These are phyloP conservation scores for Cantharis rufa DNA, from an alignment of 2,888 invertebrate genomes.

Conservation along the genomic window DNA sequence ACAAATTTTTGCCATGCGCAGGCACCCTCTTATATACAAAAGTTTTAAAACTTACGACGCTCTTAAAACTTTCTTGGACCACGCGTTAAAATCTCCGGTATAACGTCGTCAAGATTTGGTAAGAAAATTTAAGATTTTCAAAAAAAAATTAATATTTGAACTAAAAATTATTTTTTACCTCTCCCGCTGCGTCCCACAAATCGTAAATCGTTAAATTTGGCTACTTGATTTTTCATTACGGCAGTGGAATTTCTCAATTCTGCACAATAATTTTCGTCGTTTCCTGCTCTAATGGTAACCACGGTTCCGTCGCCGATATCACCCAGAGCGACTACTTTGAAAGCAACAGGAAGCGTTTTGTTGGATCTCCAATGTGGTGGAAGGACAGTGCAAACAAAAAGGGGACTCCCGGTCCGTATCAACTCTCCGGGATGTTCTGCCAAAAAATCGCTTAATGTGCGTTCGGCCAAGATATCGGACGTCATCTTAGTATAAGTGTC, in stretches of 20 bases:
- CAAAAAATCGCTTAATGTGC: constrained; percentile 81
- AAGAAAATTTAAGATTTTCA: not conserved
- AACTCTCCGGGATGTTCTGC: constrained; percentile 92
- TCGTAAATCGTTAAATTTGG: constrained; percentile 95
- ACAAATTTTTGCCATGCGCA: constrained; percentile 38
- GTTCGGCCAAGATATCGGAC: constrained; percentile 80
- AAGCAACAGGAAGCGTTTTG: constrained; percentile 94
- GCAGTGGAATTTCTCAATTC: constrained; percentile 92
- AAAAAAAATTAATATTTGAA: not conserved
- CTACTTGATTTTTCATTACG: constrained; percentile 95
- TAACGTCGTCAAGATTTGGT: not conserved
- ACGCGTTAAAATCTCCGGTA: constrained; percentile 36
- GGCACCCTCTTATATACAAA: constrained; percentile 17
- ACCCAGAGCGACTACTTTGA: constrained; percentile 91
- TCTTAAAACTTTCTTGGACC: constrained; percentile 37
- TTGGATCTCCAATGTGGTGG: constrained; percentile 97
- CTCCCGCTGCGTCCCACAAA: constrained; percentile 96
- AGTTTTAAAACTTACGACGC: constrained; percentile 29
- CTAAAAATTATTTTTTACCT: constrained; percentile 66
- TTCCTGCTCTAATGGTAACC: constrained; percentile 92
- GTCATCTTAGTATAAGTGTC: constrained; percentile 81
- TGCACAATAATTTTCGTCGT: constrained; percentile 96
- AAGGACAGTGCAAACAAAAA: constrained; percentile 89
- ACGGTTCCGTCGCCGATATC: constrained; percentile 93
- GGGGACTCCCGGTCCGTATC: constrained; percentile 92